Evolutionary conservation across 2,113 vertebrate genomes (phyloP).

Genomic region (Hippocampus zosterae): DNA sequence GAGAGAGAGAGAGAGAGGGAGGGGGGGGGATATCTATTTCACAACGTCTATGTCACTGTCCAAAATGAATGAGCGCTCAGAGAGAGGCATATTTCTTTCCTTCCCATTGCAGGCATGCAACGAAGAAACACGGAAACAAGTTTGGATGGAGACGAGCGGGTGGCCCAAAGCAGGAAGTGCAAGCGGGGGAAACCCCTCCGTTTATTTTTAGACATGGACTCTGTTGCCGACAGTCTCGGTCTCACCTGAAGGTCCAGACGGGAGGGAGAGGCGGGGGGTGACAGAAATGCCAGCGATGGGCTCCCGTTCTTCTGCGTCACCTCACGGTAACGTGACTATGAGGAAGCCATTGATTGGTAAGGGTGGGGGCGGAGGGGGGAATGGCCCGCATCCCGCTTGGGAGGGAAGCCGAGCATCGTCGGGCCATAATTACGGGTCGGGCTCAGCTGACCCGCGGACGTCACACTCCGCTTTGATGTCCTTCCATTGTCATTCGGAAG

Average conservation of each 20-base stretch:
- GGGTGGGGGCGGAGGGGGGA: too few relatives aligned
- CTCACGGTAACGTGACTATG: too few relatives aligned
- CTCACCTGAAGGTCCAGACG: slow-evolving; percentile 44
- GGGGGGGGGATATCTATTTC: too few relatives aligned
- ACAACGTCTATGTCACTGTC: too few relatives aligned
- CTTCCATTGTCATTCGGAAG: slow-evolving; percentile 60
- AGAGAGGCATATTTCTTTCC: too few relatives aligned
- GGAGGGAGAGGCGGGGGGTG: slow-evolving; percentile 24
- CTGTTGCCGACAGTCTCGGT: slow-evolving; percentile 30
- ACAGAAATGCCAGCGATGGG: too few relatives aligned
- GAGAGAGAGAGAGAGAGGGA: too few relatives aligned
- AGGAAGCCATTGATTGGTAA: too few relatives aligned
- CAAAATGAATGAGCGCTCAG: too few relatives aligned
- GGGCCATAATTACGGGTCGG: slow-evolving; percentile 55
- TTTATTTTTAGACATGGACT: slow-evolving; percentile 57
- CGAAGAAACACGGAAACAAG: not conserved
- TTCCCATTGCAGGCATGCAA: not conserved
- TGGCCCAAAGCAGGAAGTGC: slow-evolving; percentile 19
- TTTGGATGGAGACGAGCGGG: slow-evolving; percentile 2
- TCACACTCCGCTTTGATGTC: slow-evolving; percentile 42
- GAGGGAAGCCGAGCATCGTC: slow-evolving; percentile 57
- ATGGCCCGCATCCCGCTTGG: too few relatives aligned
- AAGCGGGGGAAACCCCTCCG: slow-evolving; percentile 24
- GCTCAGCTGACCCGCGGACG: slow-evolving; percentile 43
- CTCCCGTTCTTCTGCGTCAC: too few relatives aligned